A percentile compares a stretch with the other conserved stretches of the same genome.
These are phyloP conservation scores for Bimastos eiseni DNA, from an alignment of 2,888 invertebrate species.

Conservation along the genomic window DNA sequence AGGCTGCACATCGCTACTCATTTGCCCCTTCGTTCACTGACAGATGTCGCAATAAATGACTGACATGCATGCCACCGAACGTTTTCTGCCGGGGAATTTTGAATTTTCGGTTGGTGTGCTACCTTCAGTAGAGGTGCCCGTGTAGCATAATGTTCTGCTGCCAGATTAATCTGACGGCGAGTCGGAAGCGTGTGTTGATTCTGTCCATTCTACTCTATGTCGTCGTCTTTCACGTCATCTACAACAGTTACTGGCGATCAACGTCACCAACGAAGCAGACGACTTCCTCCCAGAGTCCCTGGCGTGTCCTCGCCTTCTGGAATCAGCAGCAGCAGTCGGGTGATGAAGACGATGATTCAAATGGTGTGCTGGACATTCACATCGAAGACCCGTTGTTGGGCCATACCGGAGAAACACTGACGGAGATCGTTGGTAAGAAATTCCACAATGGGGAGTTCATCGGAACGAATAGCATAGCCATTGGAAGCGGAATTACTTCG, in stretches of 20 bases:
- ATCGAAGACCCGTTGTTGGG: constrained; percentile 27
- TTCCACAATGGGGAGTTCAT: not conserved
- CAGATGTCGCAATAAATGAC: no score
- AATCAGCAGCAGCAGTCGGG: not conserved
- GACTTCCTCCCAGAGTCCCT: not conserved
- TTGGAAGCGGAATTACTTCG: constrained; percentile 36
- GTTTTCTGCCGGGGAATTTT: no score
- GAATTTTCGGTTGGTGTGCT: no score
- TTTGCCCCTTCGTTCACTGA: no score
- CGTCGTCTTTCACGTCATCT: not conserved
- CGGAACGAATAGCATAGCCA: constrained; percentile 26
- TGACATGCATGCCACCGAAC: no score
- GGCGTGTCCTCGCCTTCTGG: constrained; percentile 6
- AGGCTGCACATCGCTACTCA: no score
- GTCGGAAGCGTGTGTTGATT: not conserved
- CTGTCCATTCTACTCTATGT: not conserved
- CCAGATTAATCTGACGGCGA: not conserved
- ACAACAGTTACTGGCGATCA: constrained; percentile 3
- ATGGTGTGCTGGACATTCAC: constrained; percentile 23
- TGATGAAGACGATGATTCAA: not conserved
- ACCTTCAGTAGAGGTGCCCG: no score
- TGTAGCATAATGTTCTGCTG: not conserved
- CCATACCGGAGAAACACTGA: constrained; percentile 28
- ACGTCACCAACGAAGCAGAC: not conserved
- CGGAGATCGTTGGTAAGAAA: not conserved